These are phyloP conservation scores for Peribatodes rhomboidaria DNA, from an alignment of 2,888 invertebrate species.

Conservation along the genomic window DNA sequence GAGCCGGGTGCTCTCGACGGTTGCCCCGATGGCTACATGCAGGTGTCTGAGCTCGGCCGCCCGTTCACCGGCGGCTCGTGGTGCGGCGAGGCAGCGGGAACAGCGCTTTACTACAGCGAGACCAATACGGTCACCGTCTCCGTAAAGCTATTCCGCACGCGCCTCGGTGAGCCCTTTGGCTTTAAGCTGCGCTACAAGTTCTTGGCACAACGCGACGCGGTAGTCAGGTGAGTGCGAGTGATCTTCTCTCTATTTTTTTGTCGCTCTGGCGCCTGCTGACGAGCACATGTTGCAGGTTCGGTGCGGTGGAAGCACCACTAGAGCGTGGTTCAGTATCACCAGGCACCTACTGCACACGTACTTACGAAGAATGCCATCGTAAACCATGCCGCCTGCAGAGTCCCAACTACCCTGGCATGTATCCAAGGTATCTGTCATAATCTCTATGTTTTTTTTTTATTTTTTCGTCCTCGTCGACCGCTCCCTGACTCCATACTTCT, in stretches of 20 bases:
- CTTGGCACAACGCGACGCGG: conserved; percentile 92
- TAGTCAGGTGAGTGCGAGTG: conserved; percentile 85
- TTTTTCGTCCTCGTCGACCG: background rate
- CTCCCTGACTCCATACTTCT: conserved; percentile 1
- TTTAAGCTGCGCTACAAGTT: conserved; percentile 93
- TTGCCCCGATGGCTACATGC: conserved; percentile 96
- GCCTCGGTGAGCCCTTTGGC: conserved; percentile 91
- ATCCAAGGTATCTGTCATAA: conserved; percentile 81
- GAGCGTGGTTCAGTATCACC: conserved; percentile 95
- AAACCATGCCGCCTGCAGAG: conserved; percentile 95
- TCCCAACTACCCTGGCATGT: conserved; percentile 96
- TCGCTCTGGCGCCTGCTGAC: conserved; percentile 2
- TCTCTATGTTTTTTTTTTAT: background rate
- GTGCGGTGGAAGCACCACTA: conserved; percentile 90
- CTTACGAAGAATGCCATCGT: conserved; percentile 94
- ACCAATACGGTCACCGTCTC: conserved; percentile 95
- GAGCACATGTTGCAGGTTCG: conserved; percentile 84
- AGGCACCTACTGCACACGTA: conserved; percentile 93
- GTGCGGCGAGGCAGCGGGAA: conserved; percentile 94
- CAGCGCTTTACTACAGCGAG: conserved; percentile 95
- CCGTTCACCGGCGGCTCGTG: conserved; percentile 96
- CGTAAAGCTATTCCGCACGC: conserved; percentile 91
- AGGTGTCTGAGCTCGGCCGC: conserved; percentile 93
- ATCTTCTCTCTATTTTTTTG: background rate
- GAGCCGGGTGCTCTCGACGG: conserved; percentile 90